Percentiles rank a stretch among this genome's conserved stretches.
Conservation (phyloP, 2,113 vertebrate genomes). For the Empidonax traillii region DNA sequence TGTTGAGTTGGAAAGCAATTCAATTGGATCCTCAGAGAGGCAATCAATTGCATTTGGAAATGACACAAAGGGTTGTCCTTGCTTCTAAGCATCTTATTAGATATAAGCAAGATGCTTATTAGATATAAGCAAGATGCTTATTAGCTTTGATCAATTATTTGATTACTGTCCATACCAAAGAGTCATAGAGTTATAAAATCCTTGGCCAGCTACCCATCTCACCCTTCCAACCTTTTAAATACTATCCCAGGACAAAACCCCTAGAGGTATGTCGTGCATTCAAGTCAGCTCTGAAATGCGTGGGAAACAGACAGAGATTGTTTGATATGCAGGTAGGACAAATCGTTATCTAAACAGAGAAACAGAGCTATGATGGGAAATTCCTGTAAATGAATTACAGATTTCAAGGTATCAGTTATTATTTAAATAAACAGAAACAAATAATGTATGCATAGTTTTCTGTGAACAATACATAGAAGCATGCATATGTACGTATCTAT, state of each 20-base stretch:
- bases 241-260: background rate
- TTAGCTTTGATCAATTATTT: background rate
- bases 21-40: accelerated
- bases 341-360: background rate
- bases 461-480: background rate
- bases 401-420: background rate
- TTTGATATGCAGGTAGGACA: background rate
- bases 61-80: background rate
- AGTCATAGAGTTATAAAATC: background rate
- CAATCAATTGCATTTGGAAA: background rate
- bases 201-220: background rate
- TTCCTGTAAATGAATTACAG: background rate
- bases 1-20: background rate
- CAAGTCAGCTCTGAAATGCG: background rate
- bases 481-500: accelerated
- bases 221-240: background rate
- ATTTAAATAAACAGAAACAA: background rate
- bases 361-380: background rate
- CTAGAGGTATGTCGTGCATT: background rate
- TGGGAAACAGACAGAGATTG: background rate
- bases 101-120: too few species aligned
- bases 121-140: too few species aligned
- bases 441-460: background rate
- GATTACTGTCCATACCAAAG: background rate
- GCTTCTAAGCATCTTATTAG: background rate